Evolutionary conservation across 92 coral and sea anemone species (phyloP).

Genomic region (Blastomussa wellsi): DNA sequence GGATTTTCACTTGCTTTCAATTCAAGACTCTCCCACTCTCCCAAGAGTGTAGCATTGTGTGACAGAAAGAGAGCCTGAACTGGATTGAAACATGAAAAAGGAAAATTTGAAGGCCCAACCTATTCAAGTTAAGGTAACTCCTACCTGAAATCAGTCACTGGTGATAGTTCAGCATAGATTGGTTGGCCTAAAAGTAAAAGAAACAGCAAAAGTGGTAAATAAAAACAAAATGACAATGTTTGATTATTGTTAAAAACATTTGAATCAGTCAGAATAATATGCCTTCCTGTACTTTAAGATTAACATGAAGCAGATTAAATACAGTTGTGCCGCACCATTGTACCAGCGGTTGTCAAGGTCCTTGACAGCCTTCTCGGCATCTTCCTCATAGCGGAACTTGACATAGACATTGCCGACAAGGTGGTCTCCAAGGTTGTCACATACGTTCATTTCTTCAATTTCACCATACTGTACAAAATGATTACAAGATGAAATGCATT

Average conservation of each 20-base stretch:
- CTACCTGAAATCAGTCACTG: conserved; percentile 98
- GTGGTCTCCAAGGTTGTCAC: conserved; percentile 99
- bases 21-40: too few relatives aligned
- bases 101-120: background rate
- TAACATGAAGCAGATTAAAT: background rate
- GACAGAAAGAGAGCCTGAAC: too few relatives aligned
- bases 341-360: conserved; percentile 97
- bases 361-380: conserved; percentile 96
- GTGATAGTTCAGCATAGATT: conserved; percentile 97
- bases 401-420: conserved; percentile 98
- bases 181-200: conserved; percentile 77
- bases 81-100: background rate
- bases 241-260: background rate
- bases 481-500: background rate
- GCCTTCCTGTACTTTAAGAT: background rate
- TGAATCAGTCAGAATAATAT: background rate
- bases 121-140: background rate
- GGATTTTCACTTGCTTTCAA: background rate
- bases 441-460: conserved; percentile 99
- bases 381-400: conserved; percentile 99
- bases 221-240: background rate
- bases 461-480: conserved; percentile 83
- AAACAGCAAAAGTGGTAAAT: background rate
- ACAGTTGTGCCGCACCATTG: conserved; percentile 73
- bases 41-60: too few relatives aligned